A percentile compares a stretch with the other conserved stretches of the same genome.
Evolutionary conservation across 92 coral and sea anemone species (phyloP).

Genomic region (Actinostola sp.): DNA sequence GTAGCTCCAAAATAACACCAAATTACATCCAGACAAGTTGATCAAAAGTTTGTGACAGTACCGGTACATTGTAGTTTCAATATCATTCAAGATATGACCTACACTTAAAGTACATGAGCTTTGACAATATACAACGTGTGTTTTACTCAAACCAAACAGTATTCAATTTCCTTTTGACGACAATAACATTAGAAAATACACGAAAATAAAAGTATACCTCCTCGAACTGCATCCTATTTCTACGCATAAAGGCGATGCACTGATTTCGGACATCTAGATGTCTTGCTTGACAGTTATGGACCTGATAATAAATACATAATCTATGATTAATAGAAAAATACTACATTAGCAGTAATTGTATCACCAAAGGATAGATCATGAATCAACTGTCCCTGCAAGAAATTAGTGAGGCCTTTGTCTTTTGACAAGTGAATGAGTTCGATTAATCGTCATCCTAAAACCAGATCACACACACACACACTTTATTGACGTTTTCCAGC

Average conservation of each 20-base stretch:
- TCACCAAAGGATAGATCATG: neutral
- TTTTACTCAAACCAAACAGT: too few relatives aligned
- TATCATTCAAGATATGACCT: too few relatives aligned
- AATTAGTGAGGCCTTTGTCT: too few relatives aligned
- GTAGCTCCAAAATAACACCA: too few relatives aligned
- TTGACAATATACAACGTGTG: too few relatives aligned
- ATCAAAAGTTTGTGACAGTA: too few relatives aligned
- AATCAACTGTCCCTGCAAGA: neutral
- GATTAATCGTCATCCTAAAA: neutral
- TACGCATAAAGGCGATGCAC: conserved; percentile 91
- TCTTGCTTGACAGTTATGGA: conserved; percentile 88
- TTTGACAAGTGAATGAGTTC: neutral
- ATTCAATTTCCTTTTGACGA: too few relatives aligned
- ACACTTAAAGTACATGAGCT: too few relatives aligned
- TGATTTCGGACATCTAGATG: conserved; percentile 92
- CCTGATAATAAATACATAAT: conserved; percentile 42
- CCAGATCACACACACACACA: too few relatives aligned
- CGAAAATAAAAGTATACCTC: conserved; percentile 82
- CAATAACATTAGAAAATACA: too few relatives aligned
- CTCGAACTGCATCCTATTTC: conserved; percentile 86
- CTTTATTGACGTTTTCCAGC: neutral
- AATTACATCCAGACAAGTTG: too few relatives aligned
- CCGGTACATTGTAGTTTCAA: too few relatives aligned
- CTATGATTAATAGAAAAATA: neutral
- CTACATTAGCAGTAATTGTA: neutral